A percentile compares a stretch with the other conserved stretches of the same genome.
Conservation (phyloP, 2,888 invertebrate species). For the Drosophila ezoana region DNA sequence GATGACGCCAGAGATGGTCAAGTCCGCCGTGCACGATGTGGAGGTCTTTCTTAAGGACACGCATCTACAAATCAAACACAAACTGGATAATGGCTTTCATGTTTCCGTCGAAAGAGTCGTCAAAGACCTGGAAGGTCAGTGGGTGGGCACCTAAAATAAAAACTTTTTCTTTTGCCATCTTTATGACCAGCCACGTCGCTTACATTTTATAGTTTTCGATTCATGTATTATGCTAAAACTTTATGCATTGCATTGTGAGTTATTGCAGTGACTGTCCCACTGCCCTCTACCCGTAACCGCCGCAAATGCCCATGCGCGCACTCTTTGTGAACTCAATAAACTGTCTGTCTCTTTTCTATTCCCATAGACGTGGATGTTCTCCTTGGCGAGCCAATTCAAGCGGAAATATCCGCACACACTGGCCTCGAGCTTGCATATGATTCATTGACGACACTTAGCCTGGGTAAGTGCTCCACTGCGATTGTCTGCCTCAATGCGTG, state of each 20-base stretch:
- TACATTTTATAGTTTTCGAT: constrained; percentile 64
- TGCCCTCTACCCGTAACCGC: background rate
- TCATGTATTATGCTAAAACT: constrained; percentile 67
- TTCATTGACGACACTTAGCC: constrained; percentile 89
- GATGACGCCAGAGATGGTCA: constrained; percentile 86
- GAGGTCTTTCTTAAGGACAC: constrained; percentile 88
- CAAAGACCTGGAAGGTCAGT: constrained; percentile 88
- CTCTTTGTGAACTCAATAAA: constrained; percentile 35
- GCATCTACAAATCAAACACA: constrained; percentile 88
- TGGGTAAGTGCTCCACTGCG: constrained; percentile 86
- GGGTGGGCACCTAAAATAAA: constrained; percentile 24
- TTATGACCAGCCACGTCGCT: constrained; percentile 43
- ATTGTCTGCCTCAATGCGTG: constrained; percentile 47
- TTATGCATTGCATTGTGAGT: constrained; percentile 64
- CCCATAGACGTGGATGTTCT: constrained; percentile 88
- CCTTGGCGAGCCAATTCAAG: constrained; percentile 91
- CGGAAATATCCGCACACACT: constrained; percentile 90
- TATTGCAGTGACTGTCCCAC: constrained; percentile 42
- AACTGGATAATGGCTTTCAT: constrained; percentile 87
- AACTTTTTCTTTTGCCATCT: constrained; percentile 50
- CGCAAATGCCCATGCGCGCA: background rate
- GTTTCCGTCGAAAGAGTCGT: constrained; percentile 87
- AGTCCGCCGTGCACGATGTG: constrained; percentile 87
- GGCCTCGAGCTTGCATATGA: constrained; percentile 91
- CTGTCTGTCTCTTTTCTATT: constrained; percentile 28